Evolutionary conservation across 2,888 invertebrate genomes (phyloP).

Genomic region (Drosophila eohydei): DNA sequence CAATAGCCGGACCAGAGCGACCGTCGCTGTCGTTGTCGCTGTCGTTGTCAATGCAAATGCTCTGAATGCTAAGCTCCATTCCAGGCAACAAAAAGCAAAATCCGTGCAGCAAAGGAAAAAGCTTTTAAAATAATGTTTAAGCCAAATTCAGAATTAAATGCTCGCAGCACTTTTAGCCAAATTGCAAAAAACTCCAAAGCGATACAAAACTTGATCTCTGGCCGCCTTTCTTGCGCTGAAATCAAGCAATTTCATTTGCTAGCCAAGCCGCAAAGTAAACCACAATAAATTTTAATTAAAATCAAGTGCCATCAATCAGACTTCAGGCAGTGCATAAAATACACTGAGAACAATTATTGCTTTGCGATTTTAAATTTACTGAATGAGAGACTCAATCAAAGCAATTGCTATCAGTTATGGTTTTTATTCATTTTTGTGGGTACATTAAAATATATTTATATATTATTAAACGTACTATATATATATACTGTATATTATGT

Average conservation of each 20-base stretch:
- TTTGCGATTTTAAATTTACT: neutral
- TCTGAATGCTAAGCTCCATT: slow-evolving; percentile 53
- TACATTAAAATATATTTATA: too few relatives aligned
- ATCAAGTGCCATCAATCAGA: slow-evolving; percentile 66
- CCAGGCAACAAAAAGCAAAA: slow-evolving; percentile 30
- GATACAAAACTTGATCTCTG: slow-evolving; percentile 1
- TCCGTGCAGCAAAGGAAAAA: slow-evolving; percentile 34
- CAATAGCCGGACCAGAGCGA: slow-evolving; percentile 29
- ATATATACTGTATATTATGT: too few relatives aligned
- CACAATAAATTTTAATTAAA: slow-evolving; percentile 72
- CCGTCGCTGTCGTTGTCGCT: slow-evolving; percentile 35
- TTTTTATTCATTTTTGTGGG: too few relatives aligned
- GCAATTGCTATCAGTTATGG: too few relatives aligned
- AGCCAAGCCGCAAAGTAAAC: slow-evolving; percentile 45
- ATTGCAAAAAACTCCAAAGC: slow-evolving; percentile 23
- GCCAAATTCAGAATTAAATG: slow-evolving; percentile 48
- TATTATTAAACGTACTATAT: too few relatives aligned
- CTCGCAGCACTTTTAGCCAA: slow-evolving; percentile 32
- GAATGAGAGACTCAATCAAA: neutral
- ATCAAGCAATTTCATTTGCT: slow-evolving; percentile 40
- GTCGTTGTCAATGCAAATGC: slow-evolving; percentile 65
- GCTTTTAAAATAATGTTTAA: slow-evolving; percentile 63
- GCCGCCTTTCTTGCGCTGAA: slow-evolving; percentile 1
- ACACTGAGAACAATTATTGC: neutral
- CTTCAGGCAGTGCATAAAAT: slow-evolving; percentile 23